Percentiles rank a stretch among this genome's conserved stretches.
phyloP scores from a whole-genome alignment of 2,888 invertebrate species.

The Tillus elongatus region DNA sequence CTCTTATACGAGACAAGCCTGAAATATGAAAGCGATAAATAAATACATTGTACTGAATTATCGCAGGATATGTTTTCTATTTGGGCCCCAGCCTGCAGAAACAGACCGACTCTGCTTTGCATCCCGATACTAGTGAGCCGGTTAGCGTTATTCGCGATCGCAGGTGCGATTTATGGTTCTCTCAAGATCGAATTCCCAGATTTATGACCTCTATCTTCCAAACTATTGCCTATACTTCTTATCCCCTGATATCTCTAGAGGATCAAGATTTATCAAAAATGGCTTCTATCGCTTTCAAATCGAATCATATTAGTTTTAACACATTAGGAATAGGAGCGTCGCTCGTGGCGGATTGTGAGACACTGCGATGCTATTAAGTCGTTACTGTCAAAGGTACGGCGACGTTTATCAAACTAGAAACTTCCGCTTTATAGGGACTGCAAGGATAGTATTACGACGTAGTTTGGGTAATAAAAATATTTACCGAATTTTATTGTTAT shows the following conservation, averaged over 20 bases:
- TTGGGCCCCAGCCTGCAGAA: conserved; percentile 25
- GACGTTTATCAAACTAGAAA: too few relatives aligned
- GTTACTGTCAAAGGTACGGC: too few relatives aligned
- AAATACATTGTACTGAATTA: conserved; percentile 36
- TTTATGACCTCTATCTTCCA: conserved; percentile 41
- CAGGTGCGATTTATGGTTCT: conserved; percentile 44
- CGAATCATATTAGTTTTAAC: conserved; percentile 39
- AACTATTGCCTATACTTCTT: conserved; percentile 43
- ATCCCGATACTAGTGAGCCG: conserved; percentile 33
- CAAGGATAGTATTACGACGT: too few relatives aligned
- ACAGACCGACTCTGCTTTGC: conserved; percentile 31
- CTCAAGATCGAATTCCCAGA: conserved; percentile 42
- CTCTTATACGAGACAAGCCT: conserved; percentile 16
- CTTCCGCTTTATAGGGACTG: too few relatives aligned
- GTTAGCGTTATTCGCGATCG: conserved; percentile 38
- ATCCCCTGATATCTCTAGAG: conserved; percentile 39
- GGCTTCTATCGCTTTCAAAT: conserved; percentile 33
- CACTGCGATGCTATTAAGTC: too few relatives aligned
- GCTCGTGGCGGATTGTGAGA: too few relatives aligned
- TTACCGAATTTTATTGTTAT: too few relatives aligned
- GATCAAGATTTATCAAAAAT: conserved; percentile 40
- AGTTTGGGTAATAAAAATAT: too few relatives aligned
- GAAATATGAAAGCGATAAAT: conserved; percentile 35
- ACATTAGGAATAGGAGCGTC: too few relatives aligned
- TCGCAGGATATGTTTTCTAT: conserved; percentile 35